A percentile compares a stretch with the other conserved stretches of the same genome.
Evolutionary conservation across 2,797 vertebrate genomes (phyloP).

Genomic region (Monodelphis domestica): DNA sequence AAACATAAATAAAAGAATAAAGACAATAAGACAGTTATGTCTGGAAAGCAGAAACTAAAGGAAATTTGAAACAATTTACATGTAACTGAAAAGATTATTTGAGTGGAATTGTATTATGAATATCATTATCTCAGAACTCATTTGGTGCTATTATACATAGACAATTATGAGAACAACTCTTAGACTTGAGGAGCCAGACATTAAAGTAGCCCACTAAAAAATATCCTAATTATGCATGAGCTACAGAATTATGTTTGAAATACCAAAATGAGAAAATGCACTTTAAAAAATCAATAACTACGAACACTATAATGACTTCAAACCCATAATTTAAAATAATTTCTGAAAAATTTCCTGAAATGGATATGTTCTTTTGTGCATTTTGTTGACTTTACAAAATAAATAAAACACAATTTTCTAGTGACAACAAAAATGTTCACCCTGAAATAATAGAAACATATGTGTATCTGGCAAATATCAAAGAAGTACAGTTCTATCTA

Average conservation of each 20-base stretch:
- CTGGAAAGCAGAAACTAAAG: conserved; percentile 34
- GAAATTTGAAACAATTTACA: conserved; percentile 36
- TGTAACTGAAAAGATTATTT: conserved; percentile 54
- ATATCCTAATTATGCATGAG: conserved; percentile 1
- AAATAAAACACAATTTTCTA: neutral
- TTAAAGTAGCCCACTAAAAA: conserved; percentile 3
- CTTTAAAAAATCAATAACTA: conserved; percentile 4
- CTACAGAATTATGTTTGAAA: conserved; percentile 1
- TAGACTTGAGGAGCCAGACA: neutral
- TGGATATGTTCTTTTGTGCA: neutral
- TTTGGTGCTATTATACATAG: conserved; percentile 41
- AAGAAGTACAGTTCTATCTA: neutral
- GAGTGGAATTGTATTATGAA: conserved; percentile 13
- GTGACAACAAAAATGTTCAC: neutral
- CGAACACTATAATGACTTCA: conserved; percentile 1
- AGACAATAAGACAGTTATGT: neutral
- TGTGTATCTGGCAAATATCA: too few species aligned
- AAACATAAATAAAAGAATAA: neutral
- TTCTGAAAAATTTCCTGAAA: neutral
- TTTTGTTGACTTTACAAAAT: conserved; percentile 24
- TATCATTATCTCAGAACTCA: conserved; percentile 25
- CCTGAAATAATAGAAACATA: neutral
- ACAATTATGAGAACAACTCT: conserved; percentile 20
- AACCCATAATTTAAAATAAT: conserved; percentile 8
- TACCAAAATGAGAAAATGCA: conserved; percentile 16